Conservation (phyloP, 2,888 invertebrate species). For the Hypsopygia costalis region DNA sequence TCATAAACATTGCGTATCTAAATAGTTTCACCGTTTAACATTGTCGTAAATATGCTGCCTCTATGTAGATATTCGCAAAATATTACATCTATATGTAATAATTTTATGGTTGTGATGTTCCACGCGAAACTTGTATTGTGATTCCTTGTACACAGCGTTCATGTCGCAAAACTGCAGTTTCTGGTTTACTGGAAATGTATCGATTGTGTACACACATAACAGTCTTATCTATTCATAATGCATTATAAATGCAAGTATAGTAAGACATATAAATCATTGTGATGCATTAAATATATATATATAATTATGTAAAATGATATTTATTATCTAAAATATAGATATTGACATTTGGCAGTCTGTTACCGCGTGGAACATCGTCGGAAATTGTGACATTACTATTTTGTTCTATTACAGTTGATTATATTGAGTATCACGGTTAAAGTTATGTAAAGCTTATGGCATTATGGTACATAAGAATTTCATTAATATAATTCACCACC, state of each 20-base stretch:
- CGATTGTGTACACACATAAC: conserved; percentile 1
- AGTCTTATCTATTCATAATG: conserved; percentile 9
- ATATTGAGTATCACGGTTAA: conserved; percentile 67
- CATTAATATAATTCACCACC: conserved; percentile 51
- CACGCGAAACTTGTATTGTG: conserved; percentile 38
- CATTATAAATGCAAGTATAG: conserved; percentile 10
- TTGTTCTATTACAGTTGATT: conserved; percentile 55
- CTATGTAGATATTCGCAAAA: conserved; percentile 77
- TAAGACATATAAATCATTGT: conserved; percentile 4
- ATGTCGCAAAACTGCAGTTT: neutral
- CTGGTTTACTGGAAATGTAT: neutral
- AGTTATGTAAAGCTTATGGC: conserved; percentile 66
- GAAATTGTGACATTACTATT: conserved; percentile 55
- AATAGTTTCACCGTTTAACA: conserved; percentile 40
- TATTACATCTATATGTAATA: conserved; percentile 63
- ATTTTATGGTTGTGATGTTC: conserved; percentile 43
- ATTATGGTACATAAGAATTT: conserved; percentile 35
- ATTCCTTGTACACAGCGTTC: neutral
- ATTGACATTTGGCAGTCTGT: neutral
- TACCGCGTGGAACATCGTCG: conserved; percentile 35
- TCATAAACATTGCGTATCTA: conserved; percentile 43
- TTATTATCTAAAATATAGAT: conserved; percentile 6
- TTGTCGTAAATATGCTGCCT: conserved; percentile 69
- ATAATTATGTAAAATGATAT: conserved; percentile 11
- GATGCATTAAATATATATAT: conserved; percentile 7